A percentile compares a stretch with the other conserved stretches of the same genome.
Conservation (phyloP, 2,888 invertebrate genomes). For the Bombylius discolor region DNA sequence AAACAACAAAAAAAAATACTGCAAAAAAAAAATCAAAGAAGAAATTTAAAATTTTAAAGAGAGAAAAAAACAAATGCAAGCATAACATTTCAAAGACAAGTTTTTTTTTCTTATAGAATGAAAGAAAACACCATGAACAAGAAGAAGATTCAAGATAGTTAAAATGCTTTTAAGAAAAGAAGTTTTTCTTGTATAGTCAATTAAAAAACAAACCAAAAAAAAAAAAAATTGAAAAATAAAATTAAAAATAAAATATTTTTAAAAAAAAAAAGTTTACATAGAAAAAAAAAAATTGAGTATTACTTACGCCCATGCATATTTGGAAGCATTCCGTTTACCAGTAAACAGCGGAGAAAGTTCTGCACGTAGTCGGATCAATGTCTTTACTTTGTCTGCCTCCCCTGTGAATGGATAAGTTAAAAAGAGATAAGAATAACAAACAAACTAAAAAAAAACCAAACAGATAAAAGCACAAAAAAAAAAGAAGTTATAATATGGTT, state of each 20-base stretch:
- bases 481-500: too few species aligned
- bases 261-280: conserved; percentile 1
- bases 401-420: conserved; percentile 21
- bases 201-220: not conserved
- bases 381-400: conserved; percentile 39
- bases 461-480: too few species aligned
- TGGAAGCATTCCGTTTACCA: conserved; percentile 38
- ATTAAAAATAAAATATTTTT: not conserved
- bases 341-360: conserved; percentile 37
- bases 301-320: conserved; percentile 40
- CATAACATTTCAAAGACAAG: too few species aligned
- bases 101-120: too few species aligned
- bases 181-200: not conserved
- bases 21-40: too few species aligned
- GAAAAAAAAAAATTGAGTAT: conserved; percentile 11
- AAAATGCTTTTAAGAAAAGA: too few species aligned
- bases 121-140: too few species aligned
- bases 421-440: not conserved
- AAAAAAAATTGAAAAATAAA: not conserved
- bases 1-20: too few species aligned
- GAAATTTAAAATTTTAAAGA: too few species aligned
- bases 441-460: not conserved
- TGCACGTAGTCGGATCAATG: conserved; percentile 36
- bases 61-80: too few species aligned
- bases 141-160: too few species aligned